phyloP scores from a whole-genome alignment of 1,140 invertebrate genomes.

The Theocolax elegans region DNA sequence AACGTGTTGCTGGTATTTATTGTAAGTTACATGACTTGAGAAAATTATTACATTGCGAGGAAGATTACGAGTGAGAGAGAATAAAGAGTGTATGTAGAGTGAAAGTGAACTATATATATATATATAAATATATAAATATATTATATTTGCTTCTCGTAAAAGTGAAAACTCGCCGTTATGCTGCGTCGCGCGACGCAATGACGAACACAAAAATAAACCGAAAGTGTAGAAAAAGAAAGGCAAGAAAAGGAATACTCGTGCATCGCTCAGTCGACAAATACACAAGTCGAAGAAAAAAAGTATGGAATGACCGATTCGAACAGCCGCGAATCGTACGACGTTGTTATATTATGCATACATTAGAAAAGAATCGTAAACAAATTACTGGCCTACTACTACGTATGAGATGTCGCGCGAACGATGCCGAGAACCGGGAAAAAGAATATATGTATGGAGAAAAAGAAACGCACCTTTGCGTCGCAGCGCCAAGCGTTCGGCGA shows the following conservation, averaged over 20 bases:
- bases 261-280: not conserved
- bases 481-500: constrained; percentile 8
- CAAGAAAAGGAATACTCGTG: not conserved
- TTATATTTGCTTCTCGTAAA: constrained; percentile 37
- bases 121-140: constrained; percentile 25
- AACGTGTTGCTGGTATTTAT: constrained; percentile 37
- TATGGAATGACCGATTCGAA: not conserved
- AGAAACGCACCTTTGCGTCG: not conserved
- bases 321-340: constrained; percentile 8
- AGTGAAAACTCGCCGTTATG: constrained; percentile 19
- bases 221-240: not conserved
- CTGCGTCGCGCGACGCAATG: not conserved
- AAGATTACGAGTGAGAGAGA: constrained; percentile 6
- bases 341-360: not conserved
- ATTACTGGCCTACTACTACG: not conserved
- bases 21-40: constrained; percentile 36
- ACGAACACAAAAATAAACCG: not conserved
- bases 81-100: too few relatives aligned
- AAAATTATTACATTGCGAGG: constrained; percentile 28
- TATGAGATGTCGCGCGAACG: not conserved
- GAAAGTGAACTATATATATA: constrained; percentile 34
- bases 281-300: not conserved
- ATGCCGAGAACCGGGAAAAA: not conserved
- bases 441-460: not conserved
- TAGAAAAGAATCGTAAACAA: not conserved